Evolutionary conservation across 1,140 invertebrate species (phyloP), one percentile per base, ranked within the genome.

Genomic region (Brachionus manjavacas): DNA sequence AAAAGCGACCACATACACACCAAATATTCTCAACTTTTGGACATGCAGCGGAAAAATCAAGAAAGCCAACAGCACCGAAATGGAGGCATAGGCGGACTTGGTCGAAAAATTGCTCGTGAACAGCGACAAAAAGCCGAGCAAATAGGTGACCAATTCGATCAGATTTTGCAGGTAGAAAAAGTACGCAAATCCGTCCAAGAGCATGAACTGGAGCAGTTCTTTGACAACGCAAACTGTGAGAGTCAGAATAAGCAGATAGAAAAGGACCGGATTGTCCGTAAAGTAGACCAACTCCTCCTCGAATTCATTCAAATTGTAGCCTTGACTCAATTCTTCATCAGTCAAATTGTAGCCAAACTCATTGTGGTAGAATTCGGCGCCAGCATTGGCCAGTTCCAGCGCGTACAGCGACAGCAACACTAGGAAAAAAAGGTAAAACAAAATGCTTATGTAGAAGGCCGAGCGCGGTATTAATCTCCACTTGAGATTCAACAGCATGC

Each of bases 1-100:
- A 68, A 81, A 81, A n/a, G 79, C 79, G 16, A 81, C 79, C 39
- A 81, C 79, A 68, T 81, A 81, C 3, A 81, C 79, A 12, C 79
- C 79, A 81, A 81, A 81, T 20, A 81, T 46, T 25, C 52, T 60
- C 49, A 81, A 28, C 28, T 81, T 81, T 81, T 81, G 79, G 16
- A 81, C 41, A 68, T 81, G 64, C 12, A 81, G 28, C 16, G 79
- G 79, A 81, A 81, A 81, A 39, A 81, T 68, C 14, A 81, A 64
- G 20, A 81, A 81, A 0, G 79, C 79, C 16, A 81, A 23, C 3
- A 81, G 39, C 4, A 81, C 64, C 16, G 79, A 39, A 12, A 81
- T 60, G 31, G 79, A 81, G 0, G 52, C 79, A 64, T 81, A 81
- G 11, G 79, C 79, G 0, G 79, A 81, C 41, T 81, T 81, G 7